Evolutionary conservation across 92 coral and sea anemone genomes (phyloP).

Genomic region (Nematostella vectensis): DNA sequence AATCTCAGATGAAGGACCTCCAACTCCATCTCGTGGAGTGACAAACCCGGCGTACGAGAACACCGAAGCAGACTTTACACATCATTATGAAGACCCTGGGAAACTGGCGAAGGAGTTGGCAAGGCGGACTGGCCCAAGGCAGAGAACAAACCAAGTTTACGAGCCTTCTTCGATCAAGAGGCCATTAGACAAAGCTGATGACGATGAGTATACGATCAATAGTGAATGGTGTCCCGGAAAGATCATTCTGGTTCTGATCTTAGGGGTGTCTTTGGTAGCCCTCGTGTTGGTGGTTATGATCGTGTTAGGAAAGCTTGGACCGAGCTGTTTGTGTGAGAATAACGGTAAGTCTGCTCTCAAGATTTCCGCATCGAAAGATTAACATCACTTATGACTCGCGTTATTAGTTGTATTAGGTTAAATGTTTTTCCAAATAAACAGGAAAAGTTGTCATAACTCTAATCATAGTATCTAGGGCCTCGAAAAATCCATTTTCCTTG

Average conservation of each 20-base stretch:
- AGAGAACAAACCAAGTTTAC: slow-evolving; percentile 7
- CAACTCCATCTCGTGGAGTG: background rate
- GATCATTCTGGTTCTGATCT: slow-evolving; percentile 14
- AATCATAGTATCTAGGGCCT: too few relatives aligned
- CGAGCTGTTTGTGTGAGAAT: slow-evolving; percentile 1
- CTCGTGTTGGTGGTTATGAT: slow-evolving; percentile 22
- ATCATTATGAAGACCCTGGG: slow-evolving; percentile 15
- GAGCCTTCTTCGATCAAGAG: background rate
- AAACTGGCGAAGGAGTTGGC: background rate
- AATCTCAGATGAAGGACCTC: background rate
- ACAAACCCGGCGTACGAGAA: slow-evolving; percentile 22
- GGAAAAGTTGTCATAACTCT: too few relatives aligned
- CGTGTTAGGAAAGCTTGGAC: slow-evolving; percentile 17
- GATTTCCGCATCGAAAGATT: too few relatives aligned
- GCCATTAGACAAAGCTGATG: background rate
- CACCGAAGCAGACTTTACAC: slow-evolving; percentile 9
- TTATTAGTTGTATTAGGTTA: too few relatives aligned
- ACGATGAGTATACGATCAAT: background rate
- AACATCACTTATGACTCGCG: too few relatives aligned
- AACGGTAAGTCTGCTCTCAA: background rate
- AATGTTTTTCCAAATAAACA: too few relatives aligned
- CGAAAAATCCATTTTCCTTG: too few relatives aligned
- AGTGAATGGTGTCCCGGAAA: slow-evolving; percentile 10
- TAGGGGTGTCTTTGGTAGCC: slow-evolving; percentile 9
- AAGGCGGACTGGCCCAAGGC: slow-evolving; percentile 1